Conservation (phyloP, 2,888 invertebrate genomes). For the Tenthredo livida region DNA sequence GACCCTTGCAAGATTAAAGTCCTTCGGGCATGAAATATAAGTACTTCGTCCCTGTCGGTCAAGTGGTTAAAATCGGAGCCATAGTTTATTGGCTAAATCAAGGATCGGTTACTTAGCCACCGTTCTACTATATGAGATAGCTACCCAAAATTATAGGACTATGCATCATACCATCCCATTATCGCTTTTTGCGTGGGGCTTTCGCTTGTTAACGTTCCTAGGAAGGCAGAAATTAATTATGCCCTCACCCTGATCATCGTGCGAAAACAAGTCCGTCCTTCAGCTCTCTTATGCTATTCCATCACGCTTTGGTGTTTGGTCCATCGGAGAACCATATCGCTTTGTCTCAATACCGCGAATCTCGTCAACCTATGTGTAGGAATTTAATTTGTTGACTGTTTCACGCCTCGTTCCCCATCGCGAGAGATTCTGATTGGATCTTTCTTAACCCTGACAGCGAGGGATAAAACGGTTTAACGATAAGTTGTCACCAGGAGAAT, state of each 20-base stretch:
- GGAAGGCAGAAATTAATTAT: neutral
- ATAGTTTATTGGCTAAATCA: neutral
- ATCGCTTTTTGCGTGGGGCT: neutral
- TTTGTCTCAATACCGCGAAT: neutral
- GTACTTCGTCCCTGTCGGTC: conserved; percentile 5
- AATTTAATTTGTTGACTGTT: conserved; percentile 31
- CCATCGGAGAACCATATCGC: neutral
- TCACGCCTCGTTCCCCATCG: conserved; percentile 14
- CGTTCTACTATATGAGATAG: neutral
- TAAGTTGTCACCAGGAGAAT: conserved; percentile 5
- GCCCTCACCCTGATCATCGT: neutral
- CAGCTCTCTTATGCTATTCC: neutral
- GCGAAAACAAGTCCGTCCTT: conserved; percentile 23
- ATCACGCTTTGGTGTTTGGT: neutral
- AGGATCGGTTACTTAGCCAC: neutral
- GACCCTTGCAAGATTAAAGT: conserved; percentile 28
- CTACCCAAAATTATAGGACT: neutral
- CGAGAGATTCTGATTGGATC: conserved; percentile 35
- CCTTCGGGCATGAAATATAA: conserved; percentile 30
- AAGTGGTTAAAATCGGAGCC: neutral
- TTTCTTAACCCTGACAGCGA: neutral
- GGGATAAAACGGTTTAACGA: conserved; percentile 38
- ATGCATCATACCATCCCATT: neutral
- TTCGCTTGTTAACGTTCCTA: neutral
- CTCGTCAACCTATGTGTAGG: neutral